Evolutionary conservation across 2,888 invertebrate genomes (phyloP), one percentile per base, ranked within the genome.

Genomic region (Pycnomerus fuliginosus): DNA sequence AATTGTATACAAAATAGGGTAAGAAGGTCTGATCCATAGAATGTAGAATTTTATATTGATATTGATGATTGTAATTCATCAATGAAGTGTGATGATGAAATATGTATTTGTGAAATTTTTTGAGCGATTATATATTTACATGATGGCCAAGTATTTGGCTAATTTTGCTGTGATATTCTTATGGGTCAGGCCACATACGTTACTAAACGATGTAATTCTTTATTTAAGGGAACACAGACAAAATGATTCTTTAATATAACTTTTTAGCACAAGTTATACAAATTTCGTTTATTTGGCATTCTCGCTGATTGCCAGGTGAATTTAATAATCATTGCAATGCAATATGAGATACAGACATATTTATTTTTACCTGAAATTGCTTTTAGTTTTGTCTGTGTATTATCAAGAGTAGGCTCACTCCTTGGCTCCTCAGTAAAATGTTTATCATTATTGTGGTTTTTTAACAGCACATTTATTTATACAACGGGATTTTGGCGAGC

Each of bases 131-230:
- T 52, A 62, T 62, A 64, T 61, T 61, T 61, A 62, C 63, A 64
- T 64, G 58, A 62, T 51, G 50, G 64, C 62, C 63, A 53, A 30
- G 50, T 56, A 58, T 50, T 57, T 65, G 62, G 65, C 58, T 46
- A 52, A 49, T 56, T 61, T 67, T 65, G 61, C 72, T 72, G 72
- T 72, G 72, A 72, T 72, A 72, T 72, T 72, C 72, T 72, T 55
- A 70, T 72, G 71, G 72, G 69, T 71, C 72, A 72, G 72, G 71
- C 70, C 69, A 60, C 58, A 56, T 55, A 56, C 52, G 53, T 48
- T 41, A 53, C 50, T 46, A 48, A 38, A 49, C 32, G 34, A 38
- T 27, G 39, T 36, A 24, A 28, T 37, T 31, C 27, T 29, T 10
- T 40, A 40, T 32, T 28, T 27, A 37, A 17, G 27, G 14, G 27